These are phyloP conservation scores for Megaustenia siamemsis DNA, from an alignment of 2,888 invertebrate genomes.

Conservation along the genomic window DNA sequence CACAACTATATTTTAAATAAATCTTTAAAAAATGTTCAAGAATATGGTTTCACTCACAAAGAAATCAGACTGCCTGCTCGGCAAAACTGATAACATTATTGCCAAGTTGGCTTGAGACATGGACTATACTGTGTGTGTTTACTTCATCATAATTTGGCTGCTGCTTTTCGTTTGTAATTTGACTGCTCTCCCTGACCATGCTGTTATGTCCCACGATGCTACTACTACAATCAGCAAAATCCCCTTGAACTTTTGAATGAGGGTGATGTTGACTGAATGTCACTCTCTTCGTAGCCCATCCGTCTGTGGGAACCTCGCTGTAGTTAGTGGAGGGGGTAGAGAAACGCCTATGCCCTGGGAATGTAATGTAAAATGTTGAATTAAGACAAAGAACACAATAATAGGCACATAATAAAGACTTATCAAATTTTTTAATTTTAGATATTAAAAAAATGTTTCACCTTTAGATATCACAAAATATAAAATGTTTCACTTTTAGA, in stretches of 20 bases:
- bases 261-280: conserved; percentile 11
- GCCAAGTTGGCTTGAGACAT: background rate
- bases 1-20: too few relatives aligned
- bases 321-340: conserved; percentile 27
- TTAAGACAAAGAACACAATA: too few relatives aligned
- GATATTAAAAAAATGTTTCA: too few relatives aligned
- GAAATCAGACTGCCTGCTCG: background rate
- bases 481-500: too few relatives aligned
- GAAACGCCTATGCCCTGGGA: conserved; percentile 29
- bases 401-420: too few relatives aligned
- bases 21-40: too few relatives aligned
- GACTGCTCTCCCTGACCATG: background rate
- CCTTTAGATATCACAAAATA: too few relatives aligned
- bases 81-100: background rate
- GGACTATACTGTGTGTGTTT: conserved; percentile 6
- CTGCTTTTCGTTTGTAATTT: background rate
- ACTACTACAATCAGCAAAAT: background rate
- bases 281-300: conserved; percentile 15
- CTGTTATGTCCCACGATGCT: background rate
- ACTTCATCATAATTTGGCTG: conserved; percentile 6
- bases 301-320: conserved; percentile 39
- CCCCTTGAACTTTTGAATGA: background rate
- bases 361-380: too few relatives aligned
- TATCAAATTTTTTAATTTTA: too few relatives aligned
- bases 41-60: background rate